These are phyloP conservation scores for Egretta garzetta DNA, from an alignment of 2,113 vertebrate species.

Conservation along the genomic window DNA sequence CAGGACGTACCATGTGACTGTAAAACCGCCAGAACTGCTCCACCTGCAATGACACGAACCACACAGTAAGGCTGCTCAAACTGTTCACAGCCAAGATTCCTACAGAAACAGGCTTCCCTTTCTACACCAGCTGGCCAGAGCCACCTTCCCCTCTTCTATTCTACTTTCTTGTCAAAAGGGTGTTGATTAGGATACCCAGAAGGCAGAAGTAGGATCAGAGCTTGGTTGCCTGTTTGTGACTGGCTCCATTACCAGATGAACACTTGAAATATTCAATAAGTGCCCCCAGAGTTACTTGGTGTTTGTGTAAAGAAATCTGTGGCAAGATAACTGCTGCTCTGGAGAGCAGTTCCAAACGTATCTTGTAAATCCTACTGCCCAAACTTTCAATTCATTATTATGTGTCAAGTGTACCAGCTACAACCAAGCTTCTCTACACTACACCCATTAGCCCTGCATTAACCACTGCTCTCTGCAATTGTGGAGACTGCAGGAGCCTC, in stretches of 20 bases:
- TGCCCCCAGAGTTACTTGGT: background rate
- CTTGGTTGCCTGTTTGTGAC: background rate
- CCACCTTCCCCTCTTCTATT: background rate
- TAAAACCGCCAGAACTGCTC: constrained; percentile 88
- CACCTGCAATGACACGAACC: constrained; percentile 69
- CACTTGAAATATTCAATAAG: background rate
- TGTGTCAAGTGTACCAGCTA: background rate
- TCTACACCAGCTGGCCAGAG: background rate
- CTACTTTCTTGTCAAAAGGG: background rate
- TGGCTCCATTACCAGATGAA: background rate
- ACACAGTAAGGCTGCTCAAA: background rate
- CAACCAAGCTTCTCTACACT: background rate
- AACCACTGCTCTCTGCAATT: background rate
- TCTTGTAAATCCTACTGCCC: background rate
- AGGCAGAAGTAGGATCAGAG: background rate
- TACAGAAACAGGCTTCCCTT: background rate
- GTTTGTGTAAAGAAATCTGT: background rate
- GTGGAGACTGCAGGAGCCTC: background rate
- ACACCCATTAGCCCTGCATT: background rate
- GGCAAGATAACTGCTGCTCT: background rate
- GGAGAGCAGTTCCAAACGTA: background rate
- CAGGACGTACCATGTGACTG: constrained; percentile 86
- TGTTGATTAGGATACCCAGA: background rate
- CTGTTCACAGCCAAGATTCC: background rate
- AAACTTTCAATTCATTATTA: background rate